Conservation (phyloP, 2,797 vertebrate genomes). For the Galaxias olidus region DNA sequence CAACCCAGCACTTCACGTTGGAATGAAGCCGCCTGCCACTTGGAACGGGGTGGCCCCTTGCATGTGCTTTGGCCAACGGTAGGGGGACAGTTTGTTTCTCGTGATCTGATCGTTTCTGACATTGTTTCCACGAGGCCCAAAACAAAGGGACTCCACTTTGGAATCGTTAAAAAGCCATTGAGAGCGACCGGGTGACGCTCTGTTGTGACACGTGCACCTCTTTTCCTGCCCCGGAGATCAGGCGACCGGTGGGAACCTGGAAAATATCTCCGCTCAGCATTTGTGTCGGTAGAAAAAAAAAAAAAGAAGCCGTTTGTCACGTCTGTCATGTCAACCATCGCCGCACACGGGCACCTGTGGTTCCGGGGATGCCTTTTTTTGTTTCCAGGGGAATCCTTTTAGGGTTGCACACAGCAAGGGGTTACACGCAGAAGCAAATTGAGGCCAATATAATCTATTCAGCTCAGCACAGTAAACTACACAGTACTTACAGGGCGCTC, state of each 20-base stretch:
- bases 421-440: not conserved
- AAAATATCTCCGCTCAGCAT: constrained; percentile 40
- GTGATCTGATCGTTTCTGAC: constrained; percentile 39
- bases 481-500: constrained; percentile 25
- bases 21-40: constrained; percentile 18
- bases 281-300: constrained; percentile 52
- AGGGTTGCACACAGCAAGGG: not conserved
- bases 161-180: constrained; percentile 66
- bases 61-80: not conserved
- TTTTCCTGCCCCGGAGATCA: constrained; percentile 56
- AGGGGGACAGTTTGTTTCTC: constrained; percentile 39
- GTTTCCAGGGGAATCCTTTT: constrained; percentile 1
- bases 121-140: constrained; percentile 57
- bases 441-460: constrained; percentile 9
- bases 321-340: constrained; percentile 43
- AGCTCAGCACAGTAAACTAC: constrained; percentile 22
- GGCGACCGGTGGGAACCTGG: constrained; percentile 52
- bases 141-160: constrained; percentile 58
- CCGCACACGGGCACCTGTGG: constrained; percentile 4
- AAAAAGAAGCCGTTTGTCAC: constrained; percentile 42
- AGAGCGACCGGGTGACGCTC: constrained; percentile 35
- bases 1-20: constrained; percentile 9
- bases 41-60: not conserved
- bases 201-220: constrained; percentile 59
- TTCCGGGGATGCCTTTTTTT: constrained; percentile 1